phyloP scores from a whole-genome alignment of 2,113 vertebrate genomes.

The Chelonoidis abingdonii region DNA sequence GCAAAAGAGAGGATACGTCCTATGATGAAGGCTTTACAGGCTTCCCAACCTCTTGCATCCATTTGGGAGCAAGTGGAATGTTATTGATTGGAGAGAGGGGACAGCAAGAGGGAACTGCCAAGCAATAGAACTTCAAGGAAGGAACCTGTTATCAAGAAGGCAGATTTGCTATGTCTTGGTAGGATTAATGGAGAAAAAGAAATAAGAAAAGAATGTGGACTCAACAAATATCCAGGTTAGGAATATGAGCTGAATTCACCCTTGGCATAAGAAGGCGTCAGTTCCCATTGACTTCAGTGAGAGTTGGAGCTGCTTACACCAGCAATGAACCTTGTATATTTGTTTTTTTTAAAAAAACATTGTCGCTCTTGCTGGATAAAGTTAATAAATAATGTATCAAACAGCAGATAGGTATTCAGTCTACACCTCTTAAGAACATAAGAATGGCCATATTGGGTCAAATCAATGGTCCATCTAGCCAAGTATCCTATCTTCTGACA shows the following conservation, averaged over 20 bases:
- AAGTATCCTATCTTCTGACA: too few species aligned
- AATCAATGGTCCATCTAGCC: too few species aligned
- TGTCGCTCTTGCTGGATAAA: too few species aligned
- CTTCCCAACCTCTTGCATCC: not conserved
- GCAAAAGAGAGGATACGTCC: too few species aligned
- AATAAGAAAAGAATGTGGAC: not conserved
- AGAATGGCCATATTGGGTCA: too few species aligned
- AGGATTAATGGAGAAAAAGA: not conserved
- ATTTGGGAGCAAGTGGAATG: not conserved
- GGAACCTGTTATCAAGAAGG: not conserved
- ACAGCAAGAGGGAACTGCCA: not conserved
- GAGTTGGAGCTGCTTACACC: not conserved
- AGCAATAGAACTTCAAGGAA: not conserved
- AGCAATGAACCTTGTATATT: not conserved
- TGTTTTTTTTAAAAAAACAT: too few species aligned
- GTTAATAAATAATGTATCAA: too few species aligned
- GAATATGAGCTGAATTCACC: not conserved
- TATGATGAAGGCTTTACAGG: too few species aligned
- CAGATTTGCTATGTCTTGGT: not conserved
- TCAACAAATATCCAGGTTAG: not conserved
- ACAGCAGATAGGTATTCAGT: too few species aligned
- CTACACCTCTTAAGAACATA: too few species aligned
- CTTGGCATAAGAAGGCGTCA: not conserved
- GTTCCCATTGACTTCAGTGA: not conserved
- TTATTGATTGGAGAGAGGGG: not conserved